Conservation (phyloP, 2,888 invertebrate species). For the Philopedon plagiatum region DNA sequence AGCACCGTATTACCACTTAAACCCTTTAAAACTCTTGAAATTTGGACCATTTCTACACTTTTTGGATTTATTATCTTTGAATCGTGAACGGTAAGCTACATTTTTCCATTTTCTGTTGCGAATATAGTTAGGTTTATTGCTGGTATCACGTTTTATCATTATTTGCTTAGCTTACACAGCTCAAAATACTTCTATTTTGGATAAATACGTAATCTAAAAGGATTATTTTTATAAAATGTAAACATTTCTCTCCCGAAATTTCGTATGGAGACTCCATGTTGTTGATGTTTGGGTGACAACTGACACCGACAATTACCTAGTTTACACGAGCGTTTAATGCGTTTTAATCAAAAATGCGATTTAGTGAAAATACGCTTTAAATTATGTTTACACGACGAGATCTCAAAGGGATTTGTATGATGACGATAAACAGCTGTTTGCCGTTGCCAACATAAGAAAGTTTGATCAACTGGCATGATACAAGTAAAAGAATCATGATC, state of each 20-base stretch:
- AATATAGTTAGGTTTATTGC: not conserved
- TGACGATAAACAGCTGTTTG: too few relatives aligned
- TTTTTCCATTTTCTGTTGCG: not conserved
- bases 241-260: not conserved
- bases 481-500: too few relatives aligned
- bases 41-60: conserved; percentile 22
- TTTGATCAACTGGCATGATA: too few relatives aligned
- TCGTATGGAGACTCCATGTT: not conserved
- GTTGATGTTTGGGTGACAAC: not conserved
- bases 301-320: too few relatives aligned
- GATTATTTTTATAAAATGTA: conserved; percentile 13
- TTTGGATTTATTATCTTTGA: not conserved
- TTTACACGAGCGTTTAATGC: too few relatives aligned
- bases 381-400: too few relatives aligned
- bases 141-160: conserved; percentile 4
- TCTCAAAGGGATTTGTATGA: too few relatives aligned
- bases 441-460: too few relatives aligned
- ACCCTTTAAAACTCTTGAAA: conserved; percentile 2
- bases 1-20: not conserved
- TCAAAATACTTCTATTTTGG: not conserved
- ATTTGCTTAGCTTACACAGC: conserved; percentile 1
- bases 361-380: too few relatives aligned
- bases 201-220: not conserved
- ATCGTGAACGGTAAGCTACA: not conserved
- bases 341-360: too few relatives aligned